Percentiles rank a stretch among this genome's conserved stretches.
Conservation (phyloP, 2,113 vertebrate species). For the Rana temporaria region DNA sequence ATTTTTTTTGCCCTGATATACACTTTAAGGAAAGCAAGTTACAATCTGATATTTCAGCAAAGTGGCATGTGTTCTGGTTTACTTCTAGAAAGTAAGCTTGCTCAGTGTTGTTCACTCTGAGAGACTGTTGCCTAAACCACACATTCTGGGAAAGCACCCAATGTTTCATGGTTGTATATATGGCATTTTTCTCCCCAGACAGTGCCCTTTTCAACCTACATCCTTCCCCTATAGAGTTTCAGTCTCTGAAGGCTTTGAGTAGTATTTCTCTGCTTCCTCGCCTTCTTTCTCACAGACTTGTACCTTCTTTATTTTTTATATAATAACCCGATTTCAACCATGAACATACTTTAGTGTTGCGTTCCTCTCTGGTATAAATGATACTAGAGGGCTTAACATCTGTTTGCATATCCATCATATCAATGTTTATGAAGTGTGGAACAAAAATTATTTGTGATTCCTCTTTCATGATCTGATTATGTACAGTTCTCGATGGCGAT, state of each 20-base stretch:
- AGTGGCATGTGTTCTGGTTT: background rate
- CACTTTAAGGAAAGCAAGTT: no score
- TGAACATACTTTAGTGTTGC: conserved; percentile 39
- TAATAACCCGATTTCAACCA: conserved; percentile 35
- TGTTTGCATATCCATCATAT: conserved; percentile 51
- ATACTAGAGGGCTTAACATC: conserved; percentile 37
- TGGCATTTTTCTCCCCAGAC: background rate
- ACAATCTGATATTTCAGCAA: no score
- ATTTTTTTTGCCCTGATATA: no score
- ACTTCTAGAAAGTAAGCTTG: background rate
- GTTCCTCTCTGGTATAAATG: conserved; percentile 35
- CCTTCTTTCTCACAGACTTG: conserved; percentile 39
- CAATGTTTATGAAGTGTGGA: conserved; percentile 54
- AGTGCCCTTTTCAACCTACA: background rate
- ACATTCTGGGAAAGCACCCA: conserved; percentile 1
- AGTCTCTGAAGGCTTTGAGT: background rate
- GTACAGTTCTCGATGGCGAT: conserved; percentile 50
- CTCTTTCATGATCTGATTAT: conserved; percentile 55
- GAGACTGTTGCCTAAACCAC: background rate
- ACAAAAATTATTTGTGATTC: conserved; percentile 35
- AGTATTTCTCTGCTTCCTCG: background rate
- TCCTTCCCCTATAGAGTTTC: conserved; percentile 15
- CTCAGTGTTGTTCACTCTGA: background rate
- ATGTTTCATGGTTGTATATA: background rate
- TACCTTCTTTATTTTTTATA: conserved; percentile 20